Conservation (phyloP, 2,113 vertebrate genomes). For the Pelodiscus sinensis region DNA sequence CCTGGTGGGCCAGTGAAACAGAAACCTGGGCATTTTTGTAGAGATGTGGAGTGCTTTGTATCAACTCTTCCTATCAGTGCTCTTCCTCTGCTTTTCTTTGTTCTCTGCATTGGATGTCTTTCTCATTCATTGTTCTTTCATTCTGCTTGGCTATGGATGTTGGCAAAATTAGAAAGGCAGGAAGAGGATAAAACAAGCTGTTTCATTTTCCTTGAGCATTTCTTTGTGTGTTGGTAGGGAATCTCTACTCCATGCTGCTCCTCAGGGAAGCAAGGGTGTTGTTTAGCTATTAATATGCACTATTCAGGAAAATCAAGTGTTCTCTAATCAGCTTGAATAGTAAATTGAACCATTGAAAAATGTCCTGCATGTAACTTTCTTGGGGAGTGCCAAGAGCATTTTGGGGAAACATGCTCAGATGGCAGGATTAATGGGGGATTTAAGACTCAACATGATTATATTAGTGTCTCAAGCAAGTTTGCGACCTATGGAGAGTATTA, state of each 20-base stretch:
- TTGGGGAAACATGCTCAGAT: background rate
- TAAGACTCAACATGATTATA: background rate
- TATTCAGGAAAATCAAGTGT: background rate
- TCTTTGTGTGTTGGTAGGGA: background rate
- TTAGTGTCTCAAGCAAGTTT: background rate
- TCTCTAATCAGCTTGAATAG: background rate
- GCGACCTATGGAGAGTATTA: background rate
- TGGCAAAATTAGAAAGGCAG: accelerated
- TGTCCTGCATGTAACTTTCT: background rate
- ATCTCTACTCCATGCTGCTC: background rate
- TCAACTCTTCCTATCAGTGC: background rate
- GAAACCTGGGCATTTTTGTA: background rate
- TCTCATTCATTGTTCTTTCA: background rate
- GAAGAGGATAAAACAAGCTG: background rate
- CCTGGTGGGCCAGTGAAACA: background rate
- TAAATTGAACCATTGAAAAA: background rate
- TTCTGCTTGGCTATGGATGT: conserved; percentile 10
- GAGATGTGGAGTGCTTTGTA: background rate
- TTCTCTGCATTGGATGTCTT: background rate
- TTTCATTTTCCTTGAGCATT: background rate
- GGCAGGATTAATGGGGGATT: accelerated
- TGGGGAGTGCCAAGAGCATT: background rate
- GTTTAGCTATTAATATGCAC: background rate
- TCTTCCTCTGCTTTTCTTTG: conserved; percentile 10
- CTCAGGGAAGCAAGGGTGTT: background rate